Conservation (phyloP, 2,888 invertebrate genomes). For the Microctonus hyperodae region DNA sequence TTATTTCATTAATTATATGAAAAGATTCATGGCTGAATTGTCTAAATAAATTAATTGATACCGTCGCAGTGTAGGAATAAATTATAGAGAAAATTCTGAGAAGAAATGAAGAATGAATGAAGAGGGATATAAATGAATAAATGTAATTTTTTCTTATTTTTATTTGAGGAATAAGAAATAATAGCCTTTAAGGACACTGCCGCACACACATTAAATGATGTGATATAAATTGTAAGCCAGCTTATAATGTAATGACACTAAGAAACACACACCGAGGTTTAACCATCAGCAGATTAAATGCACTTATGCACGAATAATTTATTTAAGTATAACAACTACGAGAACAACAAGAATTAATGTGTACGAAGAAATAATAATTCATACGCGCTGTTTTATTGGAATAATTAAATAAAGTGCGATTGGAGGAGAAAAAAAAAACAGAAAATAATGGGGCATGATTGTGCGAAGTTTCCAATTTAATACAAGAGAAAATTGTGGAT, state of each 20-base stretch:
- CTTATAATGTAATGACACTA: conserved; percentile 33
- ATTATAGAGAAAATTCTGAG: conserved; percentile 25
- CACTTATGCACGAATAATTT: neutral
- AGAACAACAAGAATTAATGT: conserved; percentile 9
- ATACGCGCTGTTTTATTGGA: conserved; percentile 5
- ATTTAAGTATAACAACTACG: neutral
- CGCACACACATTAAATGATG: conserved; percentile 51
- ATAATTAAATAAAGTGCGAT: conserved; percentile 12
- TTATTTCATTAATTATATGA: neutral
- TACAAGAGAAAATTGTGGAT: conserved; percentile 11
- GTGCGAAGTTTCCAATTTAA: neutral
- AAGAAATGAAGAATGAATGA: conserved; percentile 20
- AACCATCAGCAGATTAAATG: conserved; percentile 16
- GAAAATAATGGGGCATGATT: too few relatives aligned
- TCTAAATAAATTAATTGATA: conserved; percentile 6
- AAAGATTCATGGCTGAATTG: conserved; percentile 1
- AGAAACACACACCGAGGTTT: conserved; percentile 11
- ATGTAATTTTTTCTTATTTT: conserved; percentile 3
- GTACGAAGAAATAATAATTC: conserved; percentile 24
- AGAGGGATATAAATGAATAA: too few relatives aligned
- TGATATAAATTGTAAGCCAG: conserved; percentile 55
- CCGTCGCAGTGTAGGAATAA: conserved; percentile 15
- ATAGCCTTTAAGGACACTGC: conserved; percentile 49
- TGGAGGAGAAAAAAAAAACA: conserved; percentile 22
- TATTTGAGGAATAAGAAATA: neutral